Conservation (phyloP, 2,888 invertebrate genomes). For the Tigriopus californicus region DNA sequence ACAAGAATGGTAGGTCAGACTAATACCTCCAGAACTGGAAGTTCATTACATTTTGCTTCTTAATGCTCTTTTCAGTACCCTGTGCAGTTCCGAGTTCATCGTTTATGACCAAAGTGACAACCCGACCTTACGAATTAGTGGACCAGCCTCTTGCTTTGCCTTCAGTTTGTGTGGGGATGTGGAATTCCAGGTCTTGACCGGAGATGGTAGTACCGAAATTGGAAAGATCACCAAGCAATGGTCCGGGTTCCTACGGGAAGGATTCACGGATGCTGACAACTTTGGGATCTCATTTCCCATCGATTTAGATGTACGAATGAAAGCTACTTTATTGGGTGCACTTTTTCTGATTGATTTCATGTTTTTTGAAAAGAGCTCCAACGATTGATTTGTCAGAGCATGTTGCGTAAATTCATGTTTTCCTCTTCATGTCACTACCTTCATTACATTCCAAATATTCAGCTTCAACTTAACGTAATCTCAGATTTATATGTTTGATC, state of each 20-base stretch:
- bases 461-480: no score
- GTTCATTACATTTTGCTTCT: no score
- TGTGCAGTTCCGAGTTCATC: slow-evolving; percentile 30
- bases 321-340: slow-evolving; percentile 58
- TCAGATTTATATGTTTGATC: no score
- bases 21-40: no score
- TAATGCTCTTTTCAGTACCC: no score
- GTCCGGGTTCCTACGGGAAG: slow-evolving; percentile 60
- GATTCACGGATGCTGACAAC: slow-evolving; percentile 66
- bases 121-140: slow-evolving; percentile 54
- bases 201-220: slow-evolving; percentile 34
- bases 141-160: slow-evolving; percentile 46
- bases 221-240: slow-evolving; percentile 78
- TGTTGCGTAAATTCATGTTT: no score
- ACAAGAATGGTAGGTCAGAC: slow-evolving; percentile 23
- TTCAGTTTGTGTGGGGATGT: slow-evolving; percentile 61
- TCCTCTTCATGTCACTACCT: no score
- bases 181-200: slow-evolving; percentile 46
- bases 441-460: no score
- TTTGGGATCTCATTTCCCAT: slow-evolving; percentile 77
- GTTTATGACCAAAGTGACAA: slow-evolving; percentile 55
- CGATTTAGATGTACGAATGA: slow-evolving; percentile 64
- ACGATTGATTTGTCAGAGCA: no score
- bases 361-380: slow-evolving; percentile 50
- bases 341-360: slow-evolving; percentile 65